Percentiles rank a stretch among this genome's conserved stretches.
phyloP scores from a whole-genome alignment of 1,140 invertebrate species.

The Idris sp. region DNA sequence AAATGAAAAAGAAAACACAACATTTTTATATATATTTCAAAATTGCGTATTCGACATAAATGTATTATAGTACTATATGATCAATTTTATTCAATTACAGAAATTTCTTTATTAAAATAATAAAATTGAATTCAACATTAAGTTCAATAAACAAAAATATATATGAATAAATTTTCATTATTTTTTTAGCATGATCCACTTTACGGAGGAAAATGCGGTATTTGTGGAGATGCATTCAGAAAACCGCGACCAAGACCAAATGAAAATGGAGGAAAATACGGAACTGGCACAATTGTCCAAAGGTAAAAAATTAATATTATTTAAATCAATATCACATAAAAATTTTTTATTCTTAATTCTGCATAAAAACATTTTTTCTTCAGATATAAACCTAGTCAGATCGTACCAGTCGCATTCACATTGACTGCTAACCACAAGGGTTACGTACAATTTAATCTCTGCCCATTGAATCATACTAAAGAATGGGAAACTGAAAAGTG shows the following conservation, averaged over 20 bases:
- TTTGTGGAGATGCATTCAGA: conserved; percentile 73
- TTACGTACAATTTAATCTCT: conserved; percentile 80
- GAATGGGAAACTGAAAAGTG: conserved; percentile 81
- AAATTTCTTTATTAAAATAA: no score
- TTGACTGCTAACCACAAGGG: conserved; percentile 86
- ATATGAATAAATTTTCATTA: background rate
- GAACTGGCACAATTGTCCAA: conserved; percentile 74
- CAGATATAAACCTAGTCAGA: conserved; percentile 81
- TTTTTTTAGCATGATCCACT: conserved; percentile 35
- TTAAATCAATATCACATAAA: no score
- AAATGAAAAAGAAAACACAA: no score
- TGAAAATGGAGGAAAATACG: conserved; percentile 79
- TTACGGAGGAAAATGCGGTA: conserved; percentile 72
- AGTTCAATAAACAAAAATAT: no score
- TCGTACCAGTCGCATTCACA: conserved; percentile 83
- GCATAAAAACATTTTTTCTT: conserved; percentile 1
- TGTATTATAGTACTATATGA: no score
- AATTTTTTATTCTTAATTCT: conserved; percentile 1
- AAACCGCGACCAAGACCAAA: conserved; percentile 76
- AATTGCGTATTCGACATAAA: no score
- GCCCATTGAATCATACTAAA: conserved; percentile 72
- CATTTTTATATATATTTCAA: no score
- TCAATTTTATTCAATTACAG: no score
- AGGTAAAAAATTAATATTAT: conserved; percentile 45
- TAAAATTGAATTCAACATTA: no score